A percentile compares a stretch with the other conserved stretches of the same genome.
Evolutionary conservation across 2,888 invertebrate genomes (phyloP).

Genomic region (Drosophila quinaria): DNA sequence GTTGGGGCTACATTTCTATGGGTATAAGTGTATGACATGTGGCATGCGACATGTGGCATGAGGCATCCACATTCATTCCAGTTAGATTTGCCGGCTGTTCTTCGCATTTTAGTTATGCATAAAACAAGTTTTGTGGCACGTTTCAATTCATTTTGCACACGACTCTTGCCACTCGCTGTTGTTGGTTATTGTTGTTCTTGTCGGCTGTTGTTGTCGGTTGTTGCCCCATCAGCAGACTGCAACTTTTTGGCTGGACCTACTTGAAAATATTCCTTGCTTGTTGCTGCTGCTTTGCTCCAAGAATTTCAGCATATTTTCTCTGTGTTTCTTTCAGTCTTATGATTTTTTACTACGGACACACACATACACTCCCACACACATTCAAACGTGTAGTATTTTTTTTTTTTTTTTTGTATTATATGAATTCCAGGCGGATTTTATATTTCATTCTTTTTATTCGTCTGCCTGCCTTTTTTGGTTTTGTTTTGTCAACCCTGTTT

Average conservation of each 20-base stretch:
- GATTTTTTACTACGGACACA: conserved; percentile 40
- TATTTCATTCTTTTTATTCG: conserved; percentile 19
- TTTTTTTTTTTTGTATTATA: conserved; percentile 43
- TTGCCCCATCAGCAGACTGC: background rate
- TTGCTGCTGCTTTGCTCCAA: conserved; percentile 33
- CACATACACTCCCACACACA: conserved; percentile 1
- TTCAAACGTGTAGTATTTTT: background rate
- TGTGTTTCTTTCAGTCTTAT: conserved; percentile 56
- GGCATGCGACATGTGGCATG: background rate
- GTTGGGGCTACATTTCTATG: conserved; percentile 2
- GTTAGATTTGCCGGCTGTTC: conserved; percentile 34
- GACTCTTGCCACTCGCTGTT: conserved; percentile 22
- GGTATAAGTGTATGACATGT: background rate
- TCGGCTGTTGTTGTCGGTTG: background rate
- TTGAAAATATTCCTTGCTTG: conserved; percentile 25
- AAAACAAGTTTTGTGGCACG: conserved; percentile 62
- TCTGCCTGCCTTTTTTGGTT: conserved; percentile 10
- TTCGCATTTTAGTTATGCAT: conserved; percentile 53
- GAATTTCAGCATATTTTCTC: conserved; percentile 50
- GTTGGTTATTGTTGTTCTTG: too few species aligned
- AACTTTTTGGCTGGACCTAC: conserved; percentile 27
- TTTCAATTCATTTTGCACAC: conserved; percentile 63
- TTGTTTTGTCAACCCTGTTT: conserved; percentile 53
- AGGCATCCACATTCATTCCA: conserved; percentile 6
- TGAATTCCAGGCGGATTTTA: conserved; percentile 44